phyloP scores from a whole-genome alignment of 2,888 invertebrate species.

The Drosophila lacicola region DNA sequence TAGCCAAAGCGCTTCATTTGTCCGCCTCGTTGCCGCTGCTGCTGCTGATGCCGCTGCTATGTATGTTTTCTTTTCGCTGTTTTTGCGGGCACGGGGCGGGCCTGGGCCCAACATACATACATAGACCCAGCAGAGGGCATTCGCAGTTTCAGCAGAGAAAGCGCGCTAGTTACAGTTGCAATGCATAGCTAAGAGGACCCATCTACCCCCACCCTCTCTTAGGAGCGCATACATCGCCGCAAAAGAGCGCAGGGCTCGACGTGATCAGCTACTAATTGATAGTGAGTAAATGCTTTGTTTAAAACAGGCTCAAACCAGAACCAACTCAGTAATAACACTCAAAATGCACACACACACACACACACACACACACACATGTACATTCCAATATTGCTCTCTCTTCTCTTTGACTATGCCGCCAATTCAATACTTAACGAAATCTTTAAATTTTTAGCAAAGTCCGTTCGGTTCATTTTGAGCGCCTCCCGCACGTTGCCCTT shows the following conservation, averaged over 20 bases:
- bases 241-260: constrained; percentile 19
- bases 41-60: constrained; percentile 23
- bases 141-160: constrained; percentile 55
- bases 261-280: constrained; percentile 43
- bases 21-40: constrained; percentile 26
- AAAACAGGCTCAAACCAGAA: constrained; percentile 1
- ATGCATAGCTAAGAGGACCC: constrained; percentile 30
- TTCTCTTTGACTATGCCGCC: constrained; percentile 2
- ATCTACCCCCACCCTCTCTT: neutral
- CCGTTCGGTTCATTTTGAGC: constrained; percentile 7
- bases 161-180: constrained; percentile 68
- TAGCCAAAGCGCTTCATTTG: constrained; percentile 38
- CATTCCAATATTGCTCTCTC: neutral
- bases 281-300: constrained; percentile 16
- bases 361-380: neutral
- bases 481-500: constrained; percentile 31
- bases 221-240: constrained; percentile 16
- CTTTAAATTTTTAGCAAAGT: constrained; percentile 46
- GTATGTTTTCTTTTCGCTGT: constrained; percentile 39
- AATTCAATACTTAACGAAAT: constrained; percentile 36
- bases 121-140: constrained; percentile 22
- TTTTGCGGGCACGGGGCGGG: constrained; percentile 17
- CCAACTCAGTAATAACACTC: constrained; percentile 29
- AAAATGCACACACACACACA: neutral
- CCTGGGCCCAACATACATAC: constrained; percentile 11